These are phyloP conservation scores for Pituophis catenifer DNA, from an alignment of 2,113 vertebrate species.

Conservation along the genomic window DNA sequence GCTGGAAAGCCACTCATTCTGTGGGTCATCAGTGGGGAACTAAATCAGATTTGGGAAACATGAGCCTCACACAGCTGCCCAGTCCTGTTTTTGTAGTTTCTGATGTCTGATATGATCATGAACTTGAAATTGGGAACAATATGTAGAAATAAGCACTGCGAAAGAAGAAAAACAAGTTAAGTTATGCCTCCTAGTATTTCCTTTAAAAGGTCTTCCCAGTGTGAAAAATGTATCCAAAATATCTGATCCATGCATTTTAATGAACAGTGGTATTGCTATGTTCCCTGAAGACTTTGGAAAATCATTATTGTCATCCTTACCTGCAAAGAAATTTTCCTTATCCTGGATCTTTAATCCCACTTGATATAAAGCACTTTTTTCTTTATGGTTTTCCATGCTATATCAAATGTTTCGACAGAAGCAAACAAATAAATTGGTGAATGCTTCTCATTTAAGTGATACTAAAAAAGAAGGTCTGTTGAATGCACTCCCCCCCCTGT, in stretches of 20 bases:
- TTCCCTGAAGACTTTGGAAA: not conserved
- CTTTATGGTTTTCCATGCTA: not conserved
- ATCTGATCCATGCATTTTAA: not conserved
- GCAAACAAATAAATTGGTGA: not conserved
- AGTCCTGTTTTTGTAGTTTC: not conserved
- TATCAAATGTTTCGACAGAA: not conserved
- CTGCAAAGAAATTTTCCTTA: not conserved
- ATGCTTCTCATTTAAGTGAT: not conserved
- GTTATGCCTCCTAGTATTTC: not conserved
- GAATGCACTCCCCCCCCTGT: too few relatives aligned
- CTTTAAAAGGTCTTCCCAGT: not conserved
- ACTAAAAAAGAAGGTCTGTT: not conserved
- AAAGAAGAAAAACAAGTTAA: not conserved
- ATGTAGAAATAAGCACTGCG: not conserved
- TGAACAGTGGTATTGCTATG: not conserved
- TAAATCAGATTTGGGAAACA: not conserved
- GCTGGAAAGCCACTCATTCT: not conserved
- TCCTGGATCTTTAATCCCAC: not conserved
- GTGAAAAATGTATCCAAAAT: not conserved
- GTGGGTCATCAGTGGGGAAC: not conserved
- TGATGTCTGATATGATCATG: not conserved
- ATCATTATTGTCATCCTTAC: not conserved
- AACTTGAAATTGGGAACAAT: not conserved
- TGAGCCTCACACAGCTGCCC: not conserved
- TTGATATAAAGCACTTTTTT: not conserved